Base-by-base conservation (phyloP, 92 coral and sea anemone species). In the Plumapathes pennacea region DNA sequence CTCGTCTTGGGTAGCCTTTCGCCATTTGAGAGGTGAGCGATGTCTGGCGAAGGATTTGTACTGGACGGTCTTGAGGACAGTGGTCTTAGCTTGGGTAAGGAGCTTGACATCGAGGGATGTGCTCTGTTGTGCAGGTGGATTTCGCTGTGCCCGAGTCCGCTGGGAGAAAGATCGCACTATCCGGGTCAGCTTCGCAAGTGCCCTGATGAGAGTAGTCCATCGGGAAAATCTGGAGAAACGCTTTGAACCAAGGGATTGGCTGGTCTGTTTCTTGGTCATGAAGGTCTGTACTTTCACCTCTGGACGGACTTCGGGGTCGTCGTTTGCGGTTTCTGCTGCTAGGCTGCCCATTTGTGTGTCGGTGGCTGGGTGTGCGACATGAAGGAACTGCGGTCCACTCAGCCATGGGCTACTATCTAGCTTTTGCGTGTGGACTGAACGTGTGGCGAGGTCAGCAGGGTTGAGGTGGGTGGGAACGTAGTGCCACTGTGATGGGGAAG, bases 221-320 rank as follows among this genome's bases (percentile, higher is more conserved):
- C 27, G 23, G 2, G 64, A 72, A 20, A 72, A 72, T 29, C 47
- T 72, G 42, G 53, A 39, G 49, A 72, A 72, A 39, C n/a, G 19
- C 27, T 4, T 0, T 1, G 32, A 28, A 21, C 71, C 65, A 2
- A 74, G 44, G 18, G 22, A 19, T n/a, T 1, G 12, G 37, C 11
- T 33, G 15, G 22, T 25, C 20, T 3, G 26, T 4, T 24, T 15
- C 15, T 10, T 43, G n/a, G 57, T 6, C 0, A 62, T 28, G 32
- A 50, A 20, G 10, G 20, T 13, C 31, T 46, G 33, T 19, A 53
- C 48, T 0, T 40, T 31, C 0, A 31, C 10, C 10, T 56, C 3
- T 1, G 50, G 74, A 31, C 74, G 50, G 27, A 57, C 76, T 57
- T 67, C 69, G 20, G 61, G 76, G 45, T 76, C 76, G 0, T 46